phyloP scores from a whole-genome alignment of 92 coral and sea anemone genomes.

The Paramuricea clavata region DNA sequence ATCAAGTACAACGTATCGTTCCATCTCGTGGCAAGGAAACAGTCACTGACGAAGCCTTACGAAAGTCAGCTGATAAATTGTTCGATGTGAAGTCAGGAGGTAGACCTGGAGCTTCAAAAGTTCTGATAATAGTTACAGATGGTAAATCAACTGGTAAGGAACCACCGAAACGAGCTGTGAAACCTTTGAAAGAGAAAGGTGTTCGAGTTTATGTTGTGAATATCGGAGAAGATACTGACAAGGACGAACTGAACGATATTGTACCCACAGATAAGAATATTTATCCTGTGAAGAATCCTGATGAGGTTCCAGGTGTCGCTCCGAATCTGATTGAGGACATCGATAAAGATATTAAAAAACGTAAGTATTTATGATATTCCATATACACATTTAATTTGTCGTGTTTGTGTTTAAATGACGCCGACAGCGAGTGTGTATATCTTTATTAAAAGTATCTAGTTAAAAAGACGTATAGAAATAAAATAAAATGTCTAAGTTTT shows the following conservation, averaged over 20 bases:
- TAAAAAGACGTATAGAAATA: too few species aligned
- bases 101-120: constrained; percentile 64
- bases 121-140: constrained; percentile 85
- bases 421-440: too few species aligned
- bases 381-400: not conserved
- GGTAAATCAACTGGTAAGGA: constrained; percentile 68
- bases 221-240: constrained; percentile 80
- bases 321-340: constrained; percentile 69
- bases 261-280: constrained; percentile 70
- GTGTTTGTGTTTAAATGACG: too few species aligned
- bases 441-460: too few species aligned
- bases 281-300: constrained; percentile 62
- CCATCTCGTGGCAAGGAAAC: constrained; percentile 69
- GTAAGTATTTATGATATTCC: constrained; percentile 42
- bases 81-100: constrained; percentile 44
- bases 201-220: constrained; percentile 84
- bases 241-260: constrained; percentile 72
- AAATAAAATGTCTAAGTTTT: too few species aligned
- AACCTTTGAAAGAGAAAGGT: constrained; percentile 72
- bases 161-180: constrained; percentile 69
- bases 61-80: constrained; percentile 18
- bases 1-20: constrained; percentile 46
- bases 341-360: constrained; percentile 69
- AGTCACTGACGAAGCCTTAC: constrained; percentile 58
- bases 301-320: constrained; percentile 48